Evolutionary conservation across 2,113 vertebrate species (phyloP).

Genomic region (Solea senegalensis): DNA sequence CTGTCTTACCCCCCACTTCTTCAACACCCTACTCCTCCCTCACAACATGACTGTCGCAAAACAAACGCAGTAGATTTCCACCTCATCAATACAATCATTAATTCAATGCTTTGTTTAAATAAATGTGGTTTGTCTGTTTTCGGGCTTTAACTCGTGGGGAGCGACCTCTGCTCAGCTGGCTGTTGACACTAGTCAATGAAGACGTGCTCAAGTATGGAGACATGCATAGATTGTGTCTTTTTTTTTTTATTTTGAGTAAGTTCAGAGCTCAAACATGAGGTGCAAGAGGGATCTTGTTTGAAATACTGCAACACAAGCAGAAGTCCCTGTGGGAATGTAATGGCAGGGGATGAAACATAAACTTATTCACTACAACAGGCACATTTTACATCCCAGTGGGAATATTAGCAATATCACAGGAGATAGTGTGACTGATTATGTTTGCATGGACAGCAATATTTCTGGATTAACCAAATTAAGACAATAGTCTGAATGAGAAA

Average conservation of each 20-base stretch:
- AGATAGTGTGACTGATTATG: neutral
- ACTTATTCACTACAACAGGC: conserved; percentile 11
- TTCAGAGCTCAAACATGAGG: neutral
- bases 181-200: neutral
- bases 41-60: conserved; percentile 14
- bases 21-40: neutral
- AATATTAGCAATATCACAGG: conserved; percentile 13
- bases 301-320: conserved; percentile 14
- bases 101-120: conserved; percentile 1
- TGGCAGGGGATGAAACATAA: neutral
- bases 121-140: neutral
- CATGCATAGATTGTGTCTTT: neutral
- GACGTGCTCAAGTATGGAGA: neutral
- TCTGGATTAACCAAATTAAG: no score
- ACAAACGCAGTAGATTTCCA: conserved; percentile 32
- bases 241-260: neutral
- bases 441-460: no score
- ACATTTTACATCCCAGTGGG: conserved; percentile 1
- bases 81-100: conserved; percentile 16
- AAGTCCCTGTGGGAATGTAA: conserved; percentile 3
- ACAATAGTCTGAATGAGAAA: no score
- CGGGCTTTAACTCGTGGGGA: neutral
- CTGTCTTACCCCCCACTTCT: neutral
- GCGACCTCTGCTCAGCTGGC: neutral
- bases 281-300: neutral